Conservation (phyloP, 2,797 vertebrate species). For the Euthynnus affinis region DNA sequence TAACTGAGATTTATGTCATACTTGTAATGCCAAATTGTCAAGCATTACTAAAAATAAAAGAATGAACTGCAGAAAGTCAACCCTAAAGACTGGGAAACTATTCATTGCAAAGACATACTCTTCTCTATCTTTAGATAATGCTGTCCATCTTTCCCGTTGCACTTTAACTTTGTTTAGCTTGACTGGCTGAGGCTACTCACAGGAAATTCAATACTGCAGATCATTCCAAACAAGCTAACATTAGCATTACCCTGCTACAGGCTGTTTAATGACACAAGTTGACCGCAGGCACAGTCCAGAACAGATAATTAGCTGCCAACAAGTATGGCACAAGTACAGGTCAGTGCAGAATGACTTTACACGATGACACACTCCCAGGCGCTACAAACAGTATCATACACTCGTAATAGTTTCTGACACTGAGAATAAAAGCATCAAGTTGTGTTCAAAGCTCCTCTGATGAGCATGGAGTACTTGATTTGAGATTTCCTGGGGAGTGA, state of each 20-base stretch:
- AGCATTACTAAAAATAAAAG: no score
- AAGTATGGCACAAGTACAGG: background rate
- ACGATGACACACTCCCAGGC: background rate
- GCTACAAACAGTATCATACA: background rate
- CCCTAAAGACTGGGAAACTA: background rate
- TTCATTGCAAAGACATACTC: background rate
- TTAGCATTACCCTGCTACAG: background rate
- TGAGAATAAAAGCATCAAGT: constrained; percentile 1
- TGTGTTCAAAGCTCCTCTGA: constrained; percentile 15
- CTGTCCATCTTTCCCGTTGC: no score
- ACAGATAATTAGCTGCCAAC: constrained; percentile 22
- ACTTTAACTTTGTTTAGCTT: background rate
- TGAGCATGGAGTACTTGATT: constrained; percentile 5
- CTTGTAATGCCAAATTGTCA: no score
- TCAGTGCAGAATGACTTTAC: background rate
- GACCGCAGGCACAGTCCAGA: background rate
- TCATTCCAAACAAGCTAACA: constrained; percentile 5
- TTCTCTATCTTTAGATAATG: background rate
- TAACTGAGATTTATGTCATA: no score
- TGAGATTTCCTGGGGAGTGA: constrained; percentile 6
- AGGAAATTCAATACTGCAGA: constrained; percentile 10
- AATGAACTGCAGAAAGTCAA: background rate
- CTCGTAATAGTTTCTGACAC: background rate
- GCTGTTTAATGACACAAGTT: constrained; percentile 1
- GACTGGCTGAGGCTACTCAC: background rate